Evolutionary conservation across 2,888 invertebrate species (phyloP).

Genomic region (Caenorhabditis doughertyi): DNA sequence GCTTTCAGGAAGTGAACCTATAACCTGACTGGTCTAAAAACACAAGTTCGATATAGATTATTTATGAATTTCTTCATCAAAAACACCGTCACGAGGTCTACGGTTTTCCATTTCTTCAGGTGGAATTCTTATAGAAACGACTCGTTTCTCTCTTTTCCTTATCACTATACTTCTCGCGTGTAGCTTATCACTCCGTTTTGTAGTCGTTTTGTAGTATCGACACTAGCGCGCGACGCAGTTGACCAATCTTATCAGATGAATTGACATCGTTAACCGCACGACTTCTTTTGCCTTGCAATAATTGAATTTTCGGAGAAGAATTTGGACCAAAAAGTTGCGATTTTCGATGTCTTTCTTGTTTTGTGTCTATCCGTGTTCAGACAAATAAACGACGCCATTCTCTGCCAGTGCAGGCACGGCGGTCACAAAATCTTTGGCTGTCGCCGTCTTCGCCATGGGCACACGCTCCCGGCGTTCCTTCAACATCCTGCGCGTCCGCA

Average conservation of each 20-base stretch:
- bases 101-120: background rate
- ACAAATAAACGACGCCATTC: conserved; percentile 40
- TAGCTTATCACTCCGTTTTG: conserved; percentile 20
- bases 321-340: conserved; percentile 41
- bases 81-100: conserved; percentile 2
- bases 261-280: conserved; percentile 12
- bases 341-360: conserved; percentile 24
- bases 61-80: background rate
- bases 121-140: background rate
- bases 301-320: background rate
- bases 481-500: conserved; percentile 21
- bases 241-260: conserved; percentile 15
- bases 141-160: conserved; percentile 5
- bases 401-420: conserved; percentile 38
- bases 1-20: background rate
- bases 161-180: conserved; percentile 18
- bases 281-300: background rate
- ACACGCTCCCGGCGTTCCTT: background rate
- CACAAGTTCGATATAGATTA: background rate
- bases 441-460: conserved; percentile 3
- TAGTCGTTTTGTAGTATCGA: conserved; percentile 18
- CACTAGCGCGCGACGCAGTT: background rate
- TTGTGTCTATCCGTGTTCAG: conserved; percentile 39
- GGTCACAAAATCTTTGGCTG: conserved; percentile 48
- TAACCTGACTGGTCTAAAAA: background rate